Evolutionary conservation across 2,113 vertebrate species (phyloP).

Genomic region (Sciurus niger): DNA sequence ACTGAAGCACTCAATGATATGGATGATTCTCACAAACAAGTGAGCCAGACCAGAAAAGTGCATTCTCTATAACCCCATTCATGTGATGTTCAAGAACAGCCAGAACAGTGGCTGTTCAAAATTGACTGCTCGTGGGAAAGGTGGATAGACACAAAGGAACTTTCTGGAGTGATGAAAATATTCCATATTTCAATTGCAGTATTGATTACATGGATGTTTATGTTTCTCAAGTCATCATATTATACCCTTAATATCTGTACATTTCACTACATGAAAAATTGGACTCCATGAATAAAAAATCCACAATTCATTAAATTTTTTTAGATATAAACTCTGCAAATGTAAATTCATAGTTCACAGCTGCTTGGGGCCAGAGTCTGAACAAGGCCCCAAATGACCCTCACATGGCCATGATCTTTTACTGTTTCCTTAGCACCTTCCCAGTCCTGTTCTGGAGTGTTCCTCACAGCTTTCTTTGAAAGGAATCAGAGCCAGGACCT

Average conservation of each 20-base stretch:
- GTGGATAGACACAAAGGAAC: accelerated
- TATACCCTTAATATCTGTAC: not conserved
- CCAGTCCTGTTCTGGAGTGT: not conserved
- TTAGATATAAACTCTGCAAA: not conserved
- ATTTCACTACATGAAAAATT: not conserved
- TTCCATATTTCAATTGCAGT: not conserved
- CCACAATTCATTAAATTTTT: not conserved
- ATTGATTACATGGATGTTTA: not conserved
- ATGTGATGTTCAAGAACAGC: not conserved
- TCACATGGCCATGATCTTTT: not conserved
- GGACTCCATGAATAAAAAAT: not conserved
- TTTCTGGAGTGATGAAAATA: not conserved
- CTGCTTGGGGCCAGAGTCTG: not conserved
- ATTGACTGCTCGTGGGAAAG: not conserved
- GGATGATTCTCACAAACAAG: not conserved
- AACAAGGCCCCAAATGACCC: not conserved
- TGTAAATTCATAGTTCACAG: not conserved
- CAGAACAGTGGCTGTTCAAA: not conserved
- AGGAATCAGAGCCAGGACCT: not conserved
- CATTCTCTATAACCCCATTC: accelerated
- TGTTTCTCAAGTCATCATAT: not conserved
- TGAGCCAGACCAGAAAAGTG: not conserved
- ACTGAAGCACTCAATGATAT: too few species aligned
- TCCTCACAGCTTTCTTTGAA: not conserved
- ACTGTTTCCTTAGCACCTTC: not conserved